Evolutionary conservation across 2,113 vertebrate species (phyloP), one percentile per base, ranked within the genome.

Genomic region (Ptilorrhoa leucosticta): DNA sequence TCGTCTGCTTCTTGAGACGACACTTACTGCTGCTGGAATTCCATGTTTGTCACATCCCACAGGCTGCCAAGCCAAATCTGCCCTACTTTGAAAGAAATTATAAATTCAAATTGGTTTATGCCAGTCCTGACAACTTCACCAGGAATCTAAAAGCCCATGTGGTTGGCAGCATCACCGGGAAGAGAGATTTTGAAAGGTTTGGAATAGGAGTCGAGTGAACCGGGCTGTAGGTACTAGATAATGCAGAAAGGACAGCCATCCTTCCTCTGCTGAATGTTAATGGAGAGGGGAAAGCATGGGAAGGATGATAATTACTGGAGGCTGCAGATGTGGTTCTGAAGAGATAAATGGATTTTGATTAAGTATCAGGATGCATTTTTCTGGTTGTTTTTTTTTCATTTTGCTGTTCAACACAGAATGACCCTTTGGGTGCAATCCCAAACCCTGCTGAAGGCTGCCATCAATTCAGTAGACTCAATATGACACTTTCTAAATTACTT

Each of bases 31-130:
- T 90, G 47, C 86, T 94, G 94, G 94, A 92, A 94, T 87, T 92
- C 93, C 81, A 19, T 68, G 93, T 94, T 95, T 94, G 71, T 83
- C 91, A 93, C 95, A 94, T 92, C 93, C 91, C 83, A 94, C 93
- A 81, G 65, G 24, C 91, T 96, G 80, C 80, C 73, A 91, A 94
- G 53, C 69, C 73, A 90, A 84, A 81, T 82, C 94, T 92, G 89
- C 77, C 94, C 80, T 91, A 92, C 78, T 95, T 97, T 91, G 80
- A 84, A 89, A 91, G 51, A 71, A 87, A 94, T 96, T 87, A 92
- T 75, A 95, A 92, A 97, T 92, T 94, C 72, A 96, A 82, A 94
- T 94, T 78, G 19, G 40, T 86, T 81, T 75, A 56, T 92, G 56
- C 56, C 50, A 61, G 69, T 87, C 64, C 72, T 89, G 60, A 82